These are phyloP conservation scores for Drosophila truncata DNA, from an alignment of 1,140 invertebrate genomes.

Conservation along the genomic window DNA sequence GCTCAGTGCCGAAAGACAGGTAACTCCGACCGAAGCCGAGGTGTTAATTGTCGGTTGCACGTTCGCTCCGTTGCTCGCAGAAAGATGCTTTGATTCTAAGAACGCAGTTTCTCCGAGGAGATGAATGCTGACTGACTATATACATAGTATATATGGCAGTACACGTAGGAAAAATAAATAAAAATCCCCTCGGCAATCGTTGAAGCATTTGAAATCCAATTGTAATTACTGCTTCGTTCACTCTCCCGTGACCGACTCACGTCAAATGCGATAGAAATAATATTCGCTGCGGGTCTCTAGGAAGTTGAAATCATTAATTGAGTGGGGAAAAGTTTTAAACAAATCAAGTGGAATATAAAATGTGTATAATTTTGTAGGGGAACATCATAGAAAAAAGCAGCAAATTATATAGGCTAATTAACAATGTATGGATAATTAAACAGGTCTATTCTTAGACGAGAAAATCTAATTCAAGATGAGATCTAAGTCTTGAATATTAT, in stretches of 20 bases:
- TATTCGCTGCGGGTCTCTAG: constrained; percentile 37
- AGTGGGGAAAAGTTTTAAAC: constrained; percentile 34
- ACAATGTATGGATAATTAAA: constrained; percentile 8
- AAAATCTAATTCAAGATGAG: background rate
- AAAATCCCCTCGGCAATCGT: constrained; percentile 52
- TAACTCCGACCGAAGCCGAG: constrained; percentile 34
- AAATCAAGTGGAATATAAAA: constrained; percentile 43
- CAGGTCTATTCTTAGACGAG: background rate
- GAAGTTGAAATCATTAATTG: constrained; percentile 42
- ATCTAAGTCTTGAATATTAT: too few species aligned
- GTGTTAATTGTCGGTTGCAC: constrained; percentile 59
- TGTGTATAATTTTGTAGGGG: background rate
- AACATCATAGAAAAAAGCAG: background rate
- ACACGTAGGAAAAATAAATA: constrained; percentile 29
- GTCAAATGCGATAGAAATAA: constrained; percentile 43
- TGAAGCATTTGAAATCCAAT: constrained; percentile 33
- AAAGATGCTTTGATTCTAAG: constrained; percentile 45
- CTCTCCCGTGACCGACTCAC: constrained; percentile 61
- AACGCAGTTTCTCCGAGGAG: constrained; percentile 46
- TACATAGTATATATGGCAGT: constrained; percentile 4
- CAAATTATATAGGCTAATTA: constrained; percentile 1
- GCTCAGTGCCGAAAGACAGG: constrained; percentile 25
- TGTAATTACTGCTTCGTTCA: constrained; percentile 46
- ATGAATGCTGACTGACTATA: background rate
- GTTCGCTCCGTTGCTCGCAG: constrained; percentile 21